Evolutionary conservation across 2,888 invertebrate genomes (phyloP).

Genomic region (Platycnemis pennipes): DNA sequence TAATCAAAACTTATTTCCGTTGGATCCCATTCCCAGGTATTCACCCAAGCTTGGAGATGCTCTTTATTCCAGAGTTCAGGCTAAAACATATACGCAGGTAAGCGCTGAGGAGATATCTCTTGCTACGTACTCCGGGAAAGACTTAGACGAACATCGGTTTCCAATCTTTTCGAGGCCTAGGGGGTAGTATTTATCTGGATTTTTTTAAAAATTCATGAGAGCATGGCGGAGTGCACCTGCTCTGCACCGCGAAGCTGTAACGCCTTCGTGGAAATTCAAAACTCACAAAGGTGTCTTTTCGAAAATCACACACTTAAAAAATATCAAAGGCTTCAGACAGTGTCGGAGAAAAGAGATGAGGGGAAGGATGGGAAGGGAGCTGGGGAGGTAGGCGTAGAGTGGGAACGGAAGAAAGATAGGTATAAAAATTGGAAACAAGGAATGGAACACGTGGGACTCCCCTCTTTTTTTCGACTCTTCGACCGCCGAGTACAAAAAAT

Average conservation of each 20-base stretch:
- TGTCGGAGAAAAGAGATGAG: neutral
- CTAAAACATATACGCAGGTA: neutral
- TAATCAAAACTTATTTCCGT: no score
- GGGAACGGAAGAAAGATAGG: no score
- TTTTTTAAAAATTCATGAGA: conserved; percentile 63
- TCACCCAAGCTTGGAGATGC: neutral
- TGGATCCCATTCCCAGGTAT: neutral
- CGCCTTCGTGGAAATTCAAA: neutral
- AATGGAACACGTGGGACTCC: neutral
- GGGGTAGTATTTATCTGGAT: neutral
- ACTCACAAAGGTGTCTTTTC: neutral
- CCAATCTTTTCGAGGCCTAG: neutral
- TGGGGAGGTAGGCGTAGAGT: no score
- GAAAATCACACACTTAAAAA: conserved; percentile 22
- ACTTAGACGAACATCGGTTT: neutral
- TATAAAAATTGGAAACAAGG: neutral
- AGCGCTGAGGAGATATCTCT: neutral
- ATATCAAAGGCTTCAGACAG: neutral
- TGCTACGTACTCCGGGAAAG: neutral
- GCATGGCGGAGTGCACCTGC: conserved; percentile 39
- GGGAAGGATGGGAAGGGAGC: neutral
- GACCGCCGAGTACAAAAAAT: neutral
- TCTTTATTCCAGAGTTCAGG: neutral
- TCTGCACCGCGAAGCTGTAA: neutral
- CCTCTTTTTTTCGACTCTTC: neutral